A percentile compares a stretch with the other conserved stretches of the same genome.
These are phyloP conservation scores for Serranus cabrilla DNA, from an alignment of 2,797 vertebrate species.

Conservation along the genomic window DNA sequence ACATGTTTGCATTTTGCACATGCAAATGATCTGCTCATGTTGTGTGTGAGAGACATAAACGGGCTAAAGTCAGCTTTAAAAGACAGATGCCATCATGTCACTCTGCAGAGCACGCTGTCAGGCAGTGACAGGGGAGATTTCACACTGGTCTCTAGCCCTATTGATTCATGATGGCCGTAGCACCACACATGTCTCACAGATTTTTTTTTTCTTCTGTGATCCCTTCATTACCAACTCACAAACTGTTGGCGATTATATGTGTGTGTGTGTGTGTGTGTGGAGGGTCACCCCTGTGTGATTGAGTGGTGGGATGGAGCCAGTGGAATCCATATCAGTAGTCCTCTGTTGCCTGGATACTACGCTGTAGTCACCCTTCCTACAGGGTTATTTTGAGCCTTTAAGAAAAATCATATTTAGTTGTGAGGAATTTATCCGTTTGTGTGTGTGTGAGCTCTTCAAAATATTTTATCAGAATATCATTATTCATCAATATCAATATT, in stretches of 20 bases:
- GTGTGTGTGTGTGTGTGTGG: slow-evolving; percentile 30
- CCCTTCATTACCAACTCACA: slow-evolving; percentile 55
- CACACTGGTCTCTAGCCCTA: slow-evolving; percentile 36
- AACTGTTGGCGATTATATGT: slow-evolving; percentile 42
- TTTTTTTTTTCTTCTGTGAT: slow-evolving; percentile 67
- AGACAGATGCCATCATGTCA: slow-evolving; percentile 47
- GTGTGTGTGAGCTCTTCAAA: background rate
- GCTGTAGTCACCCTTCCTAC: slow-evolving; percentile 64
- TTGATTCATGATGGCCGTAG: slow-evolving; percentile 64
- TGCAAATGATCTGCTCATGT: slow-evolving; percentile 8
- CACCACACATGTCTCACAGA: slow-evolving; percentile 49
- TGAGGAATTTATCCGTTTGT: slow-evolving; percentile 33
- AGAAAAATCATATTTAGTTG: slow-evolving; percentile 62
- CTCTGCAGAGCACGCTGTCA: slow-evolving; percentile 22
- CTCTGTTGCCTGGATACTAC: slow-evolving; percentile 87
- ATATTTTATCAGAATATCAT: background rate
- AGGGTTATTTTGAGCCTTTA: slow-evolving; percentile 84
- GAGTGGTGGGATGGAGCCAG: slow-evolving; percentile 73
- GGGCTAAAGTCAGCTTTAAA: slow-evolving; percentile 54
- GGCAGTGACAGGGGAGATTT: slow-evolving; percentile 56
- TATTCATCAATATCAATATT: background rate
- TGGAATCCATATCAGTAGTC: slow-evolving; percentile 77
- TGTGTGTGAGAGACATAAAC: slow-evolving; percentile 38
- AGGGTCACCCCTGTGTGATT: slow-evolving; percentile 67
- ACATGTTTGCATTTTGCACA: background rate